Base-by-base conservation (phyloP, 2,797 vertebrate genomes). In the Sternarchorhynchus goeldii region DNA sequence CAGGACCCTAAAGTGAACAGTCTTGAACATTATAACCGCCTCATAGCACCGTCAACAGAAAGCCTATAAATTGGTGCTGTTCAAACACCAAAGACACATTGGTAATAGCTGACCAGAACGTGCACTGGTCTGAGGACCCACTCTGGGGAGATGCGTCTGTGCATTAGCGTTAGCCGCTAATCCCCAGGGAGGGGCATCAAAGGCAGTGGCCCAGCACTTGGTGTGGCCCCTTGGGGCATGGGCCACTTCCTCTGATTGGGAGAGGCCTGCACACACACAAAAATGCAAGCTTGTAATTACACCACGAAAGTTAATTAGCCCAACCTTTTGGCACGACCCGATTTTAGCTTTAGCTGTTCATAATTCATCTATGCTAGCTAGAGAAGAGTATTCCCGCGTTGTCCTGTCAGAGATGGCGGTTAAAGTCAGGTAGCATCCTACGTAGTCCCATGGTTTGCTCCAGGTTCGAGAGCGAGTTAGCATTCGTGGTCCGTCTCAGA, bases 231-330 rank as follows among this genome's bases (percentile, higher is more conserved):
- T 84, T 84, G 3, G 76, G 68, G 66, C 84, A 80, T 82, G 80
- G 79, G 75, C 18, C 84, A 62, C 86, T 78, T 75, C 79, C 82
- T 81, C 77, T 90, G 85, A 90, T 86, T 87, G 83, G 85, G 77
- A 81, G 45, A 81, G 84, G 86, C 83, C 84, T 76, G 76, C 74
- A 84, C 89, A 82, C 25, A 25, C 25, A 25, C 25, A 90, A 89
- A 82, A 81, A 83, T 77, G 83, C 36, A 85, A 85, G 83, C 68
- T 10, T 80, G 88, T 90, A 81, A 91, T 91, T 89, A 89, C 81
- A 79, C 83, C 63, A 85, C 87, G 85, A 89, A 88, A 86, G 86
- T 82, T 88, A 90, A 91, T 90, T 87, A 89, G 87, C 79, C 57
- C 20, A 36, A 81, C 81, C 68, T 81, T 85, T 69, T 76, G 71